Percentiles rank a stretch among this genome's conserved stretches.
phyloP scores from a whole-genome alignment of 2,797 vertebrate species.

The Pitangus sulphuratus region DNA sequence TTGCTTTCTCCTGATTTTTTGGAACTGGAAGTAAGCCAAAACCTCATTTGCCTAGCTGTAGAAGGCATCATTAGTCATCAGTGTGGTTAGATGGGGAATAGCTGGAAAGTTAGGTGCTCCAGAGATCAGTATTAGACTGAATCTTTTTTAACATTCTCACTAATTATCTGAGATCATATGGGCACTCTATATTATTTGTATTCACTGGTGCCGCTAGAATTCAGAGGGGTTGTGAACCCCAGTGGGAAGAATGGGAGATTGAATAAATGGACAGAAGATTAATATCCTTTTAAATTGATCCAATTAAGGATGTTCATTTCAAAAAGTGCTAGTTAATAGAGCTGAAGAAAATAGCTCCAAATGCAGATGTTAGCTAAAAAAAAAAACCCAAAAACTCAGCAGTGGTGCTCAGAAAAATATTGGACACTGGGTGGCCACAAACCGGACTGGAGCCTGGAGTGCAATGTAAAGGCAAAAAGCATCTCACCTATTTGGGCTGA shows the following conservation, averaged over 20 bases:
- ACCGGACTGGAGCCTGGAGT: background rate
- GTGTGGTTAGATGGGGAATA: background rate
- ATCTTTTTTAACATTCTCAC: slow-evolving; percentile 42
- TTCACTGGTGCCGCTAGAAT: slow-evolving; percentile 11
- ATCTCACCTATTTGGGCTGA: background rate
- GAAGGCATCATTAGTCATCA: slow-evolving; percentile 26
- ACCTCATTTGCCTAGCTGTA: background rate
- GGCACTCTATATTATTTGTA: slow-evolving; percentile 16
- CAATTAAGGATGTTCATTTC: slow-evolving; percentile 9
- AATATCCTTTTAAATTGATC: slow-evolving; percentile 38
- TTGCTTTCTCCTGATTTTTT: slow-evolving; percentile 3
- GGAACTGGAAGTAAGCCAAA: slow-evolving; percentile 29
- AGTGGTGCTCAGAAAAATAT: background rate
- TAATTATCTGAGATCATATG: slow-evolving; percentile 17
- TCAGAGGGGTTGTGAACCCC: slow-evolving; percentile 25
- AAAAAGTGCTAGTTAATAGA: background rate
- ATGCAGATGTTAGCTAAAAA: background rate
- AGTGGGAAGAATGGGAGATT: background rate
- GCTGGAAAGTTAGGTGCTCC: slow-evolving; percentile 26
- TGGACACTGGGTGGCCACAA: background rate
- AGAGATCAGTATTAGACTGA: slow-evolving; percentile 16
- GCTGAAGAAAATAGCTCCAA: background rate
- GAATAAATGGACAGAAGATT: slow-evolving; percentile 46
- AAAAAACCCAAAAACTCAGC: background rate
- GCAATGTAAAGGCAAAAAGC: background rate